Base-by-base conservation (phyloP, 2,797 vertebrate genomes). In the Dendrocincla tyrannina region DNA sequence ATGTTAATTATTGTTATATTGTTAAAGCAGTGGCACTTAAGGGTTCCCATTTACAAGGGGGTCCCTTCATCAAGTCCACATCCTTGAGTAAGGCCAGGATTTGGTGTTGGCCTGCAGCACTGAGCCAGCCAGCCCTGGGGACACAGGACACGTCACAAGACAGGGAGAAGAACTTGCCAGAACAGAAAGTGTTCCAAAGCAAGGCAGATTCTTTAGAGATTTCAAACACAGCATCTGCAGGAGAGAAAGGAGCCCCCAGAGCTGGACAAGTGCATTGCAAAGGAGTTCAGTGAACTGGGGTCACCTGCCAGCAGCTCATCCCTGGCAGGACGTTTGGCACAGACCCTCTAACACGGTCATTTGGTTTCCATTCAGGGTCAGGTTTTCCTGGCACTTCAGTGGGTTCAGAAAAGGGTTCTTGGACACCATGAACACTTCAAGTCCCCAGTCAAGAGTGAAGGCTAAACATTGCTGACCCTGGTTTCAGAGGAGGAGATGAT, bases 401-500 rank as follows among this genome's bases (percentile, higher is more conserved):
- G 46, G 79, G 55, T 93, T 86, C 87, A 72, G 91, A 56, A 81
- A 58, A 35, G 42, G 73, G 37, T 69, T 95, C 95, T 97, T 96
- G 89, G 72, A 88, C 86, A 55, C 95, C 89, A 95, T 17, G 64
- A 83, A 97, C 98, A 95, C 94, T 97, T 97, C 97, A 33, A 67
- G 85, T 92, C 81, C 92, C 95, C 70, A 77, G 89, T 74, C 68
- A 93, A 89, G 88, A 66, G 13, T 1, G 70, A 62, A 80, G 55
- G 58, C 96, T 98, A 99, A 89, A 98, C 98, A 10, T 98, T 98
- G 95, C 98, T 98, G 96, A 98, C 98, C 91, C 98, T 98, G 69
- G 98, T 98, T 55, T 98, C 97, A 8, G 97, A 94, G 16, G 98
- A 93, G 20, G 98, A 97, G 67, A 98, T 91, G 17, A 97, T 96